Conservation (phyloP, 1,140 invertebrate species). For the Archivesica marissinica region DNA sequence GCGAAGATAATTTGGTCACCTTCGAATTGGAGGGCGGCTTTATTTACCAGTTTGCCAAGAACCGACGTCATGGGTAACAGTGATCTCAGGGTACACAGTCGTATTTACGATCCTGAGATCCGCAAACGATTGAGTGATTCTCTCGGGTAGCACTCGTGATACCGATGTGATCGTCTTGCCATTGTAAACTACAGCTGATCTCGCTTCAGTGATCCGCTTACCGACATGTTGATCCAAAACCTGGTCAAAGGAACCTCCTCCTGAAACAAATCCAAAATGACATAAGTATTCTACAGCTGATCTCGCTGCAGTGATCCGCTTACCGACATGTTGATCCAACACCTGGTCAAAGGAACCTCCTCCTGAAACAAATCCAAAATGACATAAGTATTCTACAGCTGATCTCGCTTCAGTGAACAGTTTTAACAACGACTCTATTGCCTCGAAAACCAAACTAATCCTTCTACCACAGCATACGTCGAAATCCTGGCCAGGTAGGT, state of each 20-base stretch:
- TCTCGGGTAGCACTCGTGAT: background rate
- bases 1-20: too few relatives aligned
- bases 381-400: too few relatives aligned
- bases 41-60: background rate
- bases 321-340: constrained; percentile 4
- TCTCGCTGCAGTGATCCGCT: background rate
- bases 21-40: too few relatives aligned
- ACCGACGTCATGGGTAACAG: constrained; percentile 9
- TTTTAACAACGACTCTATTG: too few relatives aligned
- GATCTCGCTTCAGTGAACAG: too few relatives aligned
- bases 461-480: too few relatives aligned
- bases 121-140: background rate
- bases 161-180: constrained; percentile 6
- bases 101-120: background rate
- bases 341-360: background rate
- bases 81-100: background rate
- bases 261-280: background rate
- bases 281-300: background rate
- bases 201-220: background rate
- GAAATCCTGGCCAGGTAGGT: too few relatives aligned
- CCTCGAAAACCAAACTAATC: too few relatives aligned
- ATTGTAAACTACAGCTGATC: background rate
- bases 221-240: constrained; percentile 2
- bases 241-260: background rate
- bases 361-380: background rate